These are phyloP conservation scores for Calcarius lapponicus DNA, from an alignment of 2,797 vertebrate genomes.

Conservation along the genomic window DNA sequence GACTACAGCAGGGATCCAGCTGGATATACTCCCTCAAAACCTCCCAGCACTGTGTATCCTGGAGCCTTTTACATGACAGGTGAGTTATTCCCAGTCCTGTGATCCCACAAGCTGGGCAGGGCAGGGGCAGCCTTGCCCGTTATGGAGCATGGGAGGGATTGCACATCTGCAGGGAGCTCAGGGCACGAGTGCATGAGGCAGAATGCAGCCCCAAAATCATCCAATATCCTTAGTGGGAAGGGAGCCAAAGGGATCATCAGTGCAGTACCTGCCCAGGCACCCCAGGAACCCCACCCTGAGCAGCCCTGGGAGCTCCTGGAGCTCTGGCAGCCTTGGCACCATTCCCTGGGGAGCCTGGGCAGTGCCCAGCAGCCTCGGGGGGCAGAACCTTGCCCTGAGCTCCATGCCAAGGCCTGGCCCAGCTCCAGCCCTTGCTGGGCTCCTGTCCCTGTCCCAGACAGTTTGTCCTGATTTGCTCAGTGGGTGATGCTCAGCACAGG, in stretches of 20 bases:
- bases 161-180: background rate
- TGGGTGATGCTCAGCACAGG: fast-evolving
- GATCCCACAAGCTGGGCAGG: fast-evolving
- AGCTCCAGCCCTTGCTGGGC: background rate
- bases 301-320: background rate
- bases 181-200: background rate
- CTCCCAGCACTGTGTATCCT: constrained; percentile 87
- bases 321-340: background rate
- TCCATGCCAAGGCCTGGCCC: background rate
- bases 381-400: background rate
- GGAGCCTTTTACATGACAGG: constrained; percentile 96
- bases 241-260: fast-evolving
- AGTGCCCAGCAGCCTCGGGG: background rate
- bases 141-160: fast-evolving
- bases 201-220: background rate
- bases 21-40: constrained; percentile 87
- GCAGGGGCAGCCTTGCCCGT: background rate
- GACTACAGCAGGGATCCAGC: constrained; percentile 89
- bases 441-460: background rate
- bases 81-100: background rate
- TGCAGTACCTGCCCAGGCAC: background rate
- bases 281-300: background rate
- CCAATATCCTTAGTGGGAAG: background rate
- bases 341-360: background rate
- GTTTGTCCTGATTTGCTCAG: background rate